These are phyloP conservation scores for Ophiodon elongatus DNA, from an alignment of 2,113 vertebrate species.

Conservation along the genomic window DNA sequence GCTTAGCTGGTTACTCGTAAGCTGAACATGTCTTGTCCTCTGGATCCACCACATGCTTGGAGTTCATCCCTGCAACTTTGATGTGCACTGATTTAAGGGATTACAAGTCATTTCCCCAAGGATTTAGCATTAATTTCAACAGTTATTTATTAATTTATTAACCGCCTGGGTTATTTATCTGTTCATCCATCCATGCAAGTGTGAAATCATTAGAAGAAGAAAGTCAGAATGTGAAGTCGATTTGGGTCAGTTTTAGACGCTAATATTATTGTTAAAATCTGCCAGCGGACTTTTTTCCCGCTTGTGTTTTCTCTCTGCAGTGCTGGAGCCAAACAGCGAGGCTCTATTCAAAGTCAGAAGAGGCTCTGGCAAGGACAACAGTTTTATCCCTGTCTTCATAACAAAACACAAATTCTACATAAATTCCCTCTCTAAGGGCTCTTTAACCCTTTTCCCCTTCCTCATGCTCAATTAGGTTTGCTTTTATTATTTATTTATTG, in stretches of 20 bases:
- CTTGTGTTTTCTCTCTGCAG: constrained; percentile 21
- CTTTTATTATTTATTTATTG: constrained; percentile 84
- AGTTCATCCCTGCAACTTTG: constrained; percentile 66
- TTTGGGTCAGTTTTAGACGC: constrained; percentile 8
- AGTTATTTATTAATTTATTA: constrained; percentile 39
- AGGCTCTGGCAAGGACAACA: constrained; percentile 72
- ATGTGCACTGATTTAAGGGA: constrained; percentile 67
- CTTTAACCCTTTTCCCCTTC: constrained; percentile 73
- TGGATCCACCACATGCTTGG: constrained; percentile 26
- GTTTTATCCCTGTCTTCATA: constrained; percentile 74
- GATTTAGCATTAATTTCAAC: constrained; percentile 43
- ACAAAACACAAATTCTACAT: constrained; percentile 77
- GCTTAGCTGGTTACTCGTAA: constrained; percentile 53
- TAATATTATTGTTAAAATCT: constrained; percentile 27
- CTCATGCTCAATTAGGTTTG: constrained; percentile 79
- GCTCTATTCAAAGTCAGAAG: constrained; percentile 67
- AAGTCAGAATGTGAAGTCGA: neutral
- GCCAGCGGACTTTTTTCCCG: neutral
- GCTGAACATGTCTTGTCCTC: constrained; percentile 28
- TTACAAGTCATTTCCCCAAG: constrained; percentile 67
- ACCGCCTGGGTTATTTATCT: constrained; percentile 19
- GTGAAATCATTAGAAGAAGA: neutral
- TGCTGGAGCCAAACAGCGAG: constrained; percentile 45
- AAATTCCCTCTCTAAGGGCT: constrained; percentile 76
- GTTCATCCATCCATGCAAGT: neutral